Conservation (phyloP, 1,140 invertebrate species). For the Subanguina moxae region DNA sequence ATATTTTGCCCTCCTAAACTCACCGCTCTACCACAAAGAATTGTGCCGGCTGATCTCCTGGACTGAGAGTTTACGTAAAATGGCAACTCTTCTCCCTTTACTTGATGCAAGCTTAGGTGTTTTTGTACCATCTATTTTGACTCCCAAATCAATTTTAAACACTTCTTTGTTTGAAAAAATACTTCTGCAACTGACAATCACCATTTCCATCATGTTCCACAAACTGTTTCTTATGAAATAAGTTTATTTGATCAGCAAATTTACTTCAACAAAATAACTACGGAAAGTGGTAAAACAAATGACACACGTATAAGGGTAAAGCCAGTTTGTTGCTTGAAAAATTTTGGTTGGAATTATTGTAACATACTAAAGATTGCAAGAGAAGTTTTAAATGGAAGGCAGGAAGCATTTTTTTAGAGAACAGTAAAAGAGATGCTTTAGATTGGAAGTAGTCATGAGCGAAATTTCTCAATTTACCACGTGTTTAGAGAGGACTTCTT, state of each 20-base stretch:
- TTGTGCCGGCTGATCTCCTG: neutral
- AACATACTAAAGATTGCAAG: neutral
- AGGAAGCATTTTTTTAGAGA: no score
- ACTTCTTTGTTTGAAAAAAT: neutral
- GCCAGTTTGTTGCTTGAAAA: neutral
- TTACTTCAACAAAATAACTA: neutral
- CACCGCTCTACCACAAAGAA: neutral
- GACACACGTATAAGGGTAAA: neutral
- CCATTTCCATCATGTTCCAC: neutral
- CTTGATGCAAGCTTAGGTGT: neutral
- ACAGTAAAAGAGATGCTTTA: no score
- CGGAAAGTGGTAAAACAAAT: neutral
- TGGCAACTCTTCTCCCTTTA: conserved; percentile 17
- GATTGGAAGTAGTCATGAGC: no score
- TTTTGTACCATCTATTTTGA: neutral
- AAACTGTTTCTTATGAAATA: neutral
- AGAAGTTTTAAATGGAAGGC: no score
- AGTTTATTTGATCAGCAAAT: neutral
- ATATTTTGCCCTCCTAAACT: neutral
- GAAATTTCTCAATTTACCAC: no score
- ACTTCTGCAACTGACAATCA: neutral
- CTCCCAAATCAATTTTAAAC: neutral
- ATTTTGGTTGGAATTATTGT: neutral
- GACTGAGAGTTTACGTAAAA: conserved; percentile 11
- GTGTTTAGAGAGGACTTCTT: no score